Percentiles rank a stretch among this genome's conserved stretches.
Conservation (phyloP, 1,140 invertebrate genomes). For the Ericerus pela region DNA sequence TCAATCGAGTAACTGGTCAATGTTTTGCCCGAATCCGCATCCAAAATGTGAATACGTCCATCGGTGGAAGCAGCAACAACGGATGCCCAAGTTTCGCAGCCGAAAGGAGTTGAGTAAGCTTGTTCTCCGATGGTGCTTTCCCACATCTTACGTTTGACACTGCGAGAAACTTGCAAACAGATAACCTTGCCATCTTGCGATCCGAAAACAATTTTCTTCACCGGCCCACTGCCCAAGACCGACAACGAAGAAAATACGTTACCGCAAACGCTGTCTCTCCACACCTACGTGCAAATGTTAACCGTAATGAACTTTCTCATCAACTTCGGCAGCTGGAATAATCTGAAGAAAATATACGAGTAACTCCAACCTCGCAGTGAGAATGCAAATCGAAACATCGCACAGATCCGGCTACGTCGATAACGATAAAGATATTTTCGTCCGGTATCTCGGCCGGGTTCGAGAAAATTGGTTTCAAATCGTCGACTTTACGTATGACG, state of each 20-base stretch:
- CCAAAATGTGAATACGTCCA: background rate
- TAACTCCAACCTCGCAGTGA: slow-evolving; percentile 24
- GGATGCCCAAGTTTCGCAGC: background rate
- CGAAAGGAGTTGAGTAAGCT: slow-evolving; percentile 31
- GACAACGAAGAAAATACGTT: slow-evolving; percentile 32
- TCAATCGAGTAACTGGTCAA: slow-evolving; percentile 18
- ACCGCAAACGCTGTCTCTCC: slow-evolving; percentile 26
- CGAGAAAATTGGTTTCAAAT: slow-evolving; percentile 31
- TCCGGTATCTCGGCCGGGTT: slow-evolving; percentile 25
- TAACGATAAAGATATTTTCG: slow-evolving; percentile 25
- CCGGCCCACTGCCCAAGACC: background rate
- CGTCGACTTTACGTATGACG: slow-evolving; percentile 19
- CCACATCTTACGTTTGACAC: slow-evolving; percentile 27
- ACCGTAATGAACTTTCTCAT: background rate
- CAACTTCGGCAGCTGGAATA: too few species aligned
- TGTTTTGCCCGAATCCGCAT: slow-evolving; percentile 20
- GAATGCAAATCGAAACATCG: slow-evolving; percentile 19
- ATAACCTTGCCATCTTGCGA: slow-evolving; percentile 31
- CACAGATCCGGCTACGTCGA: slow-evolving; percentile 31
- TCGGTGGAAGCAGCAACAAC: slow-evolving; percentile 8
- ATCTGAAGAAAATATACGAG: background rate
- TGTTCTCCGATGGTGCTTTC: slow-evolving; percentile 24
- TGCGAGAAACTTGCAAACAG: slow-evolving; percentile 23
- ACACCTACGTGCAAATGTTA: slow-evolving; percentile 25
- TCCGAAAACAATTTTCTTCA: slow-evolving; percentile 27